Conservation (phyloP, 2,888 invertebrate genomes). For the Eurois occulta region DNA sequence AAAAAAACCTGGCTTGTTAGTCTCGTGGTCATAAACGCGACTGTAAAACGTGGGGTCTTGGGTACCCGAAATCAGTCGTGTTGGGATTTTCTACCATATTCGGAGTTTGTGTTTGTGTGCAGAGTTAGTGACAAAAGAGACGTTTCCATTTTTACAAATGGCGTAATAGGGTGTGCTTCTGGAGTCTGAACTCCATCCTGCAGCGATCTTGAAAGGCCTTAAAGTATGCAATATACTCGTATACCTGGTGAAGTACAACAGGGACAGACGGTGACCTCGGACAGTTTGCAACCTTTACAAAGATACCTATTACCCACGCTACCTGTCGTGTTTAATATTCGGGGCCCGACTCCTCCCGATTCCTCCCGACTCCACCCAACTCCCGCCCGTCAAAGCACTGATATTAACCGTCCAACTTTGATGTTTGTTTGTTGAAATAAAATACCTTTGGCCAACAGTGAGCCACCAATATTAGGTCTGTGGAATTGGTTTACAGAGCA, state of each 20-base stretch:
- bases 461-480: constrained; percentile 14
- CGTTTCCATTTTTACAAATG: neutral
- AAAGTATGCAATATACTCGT: neutral
- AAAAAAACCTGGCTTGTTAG: neutral
- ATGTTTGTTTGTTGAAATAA: constrained; percentile 52
- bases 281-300: constrained; percentile 13
- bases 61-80: neutral
- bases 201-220: neutral
- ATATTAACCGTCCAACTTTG: constrained; percentile 50
- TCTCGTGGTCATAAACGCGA: neutral
- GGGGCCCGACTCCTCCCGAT: constrained; percentile 8
- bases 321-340: constrained; percentile 44
- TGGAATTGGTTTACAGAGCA: constrained; percentile 4
- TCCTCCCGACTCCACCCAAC: constrained; percentile 5
- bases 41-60: neutral
- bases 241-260: neutral
- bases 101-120: neutral
- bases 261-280: neutral
- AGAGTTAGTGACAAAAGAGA: neutral
- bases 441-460: constrained; percentile 33
- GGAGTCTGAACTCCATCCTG: neutral
- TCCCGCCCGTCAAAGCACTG: constrained; percentile 16
- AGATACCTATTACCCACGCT: constrained; percentile 1
- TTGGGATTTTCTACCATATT: neutral
- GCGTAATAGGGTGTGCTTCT: neutral